These are phyloP conservation scores for Nothocercus julius DNA, from an alignment of 2,113 vertebrate genomes.

Conservation along the genomic window DNA sequence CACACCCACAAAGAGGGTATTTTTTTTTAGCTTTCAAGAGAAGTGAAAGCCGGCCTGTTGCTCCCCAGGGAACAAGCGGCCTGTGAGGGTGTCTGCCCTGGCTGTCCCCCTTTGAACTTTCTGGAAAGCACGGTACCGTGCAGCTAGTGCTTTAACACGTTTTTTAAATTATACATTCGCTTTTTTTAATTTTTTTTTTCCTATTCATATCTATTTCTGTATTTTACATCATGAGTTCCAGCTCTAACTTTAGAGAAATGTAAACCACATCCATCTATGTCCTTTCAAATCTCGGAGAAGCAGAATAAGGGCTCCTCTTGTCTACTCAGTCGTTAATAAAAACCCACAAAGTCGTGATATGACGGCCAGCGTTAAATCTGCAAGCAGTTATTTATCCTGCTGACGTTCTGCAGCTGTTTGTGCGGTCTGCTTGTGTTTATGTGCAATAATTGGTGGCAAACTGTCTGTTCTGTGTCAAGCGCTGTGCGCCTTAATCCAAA, in stretches of 20 bases:
- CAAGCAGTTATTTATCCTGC: neutral
- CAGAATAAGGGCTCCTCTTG: slow-evolving; percentile 3
- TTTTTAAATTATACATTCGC: slow-evolving; percentile 6
- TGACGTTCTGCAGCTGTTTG: neutral
- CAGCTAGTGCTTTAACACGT: neutral
- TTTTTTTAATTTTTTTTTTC: neutral
- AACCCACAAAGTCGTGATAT: neutral
- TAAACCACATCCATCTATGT: neutral
- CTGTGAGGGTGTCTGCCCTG: neutral
- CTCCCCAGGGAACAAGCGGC: neutral
- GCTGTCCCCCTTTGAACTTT: neutral
- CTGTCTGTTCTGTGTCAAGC: neutral
- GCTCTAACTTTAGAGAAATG: slow-evolving; percentile 42
- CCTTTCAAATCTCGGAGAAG: neutral
- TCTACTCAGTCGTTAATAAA: slow-evolving; percentile 20
- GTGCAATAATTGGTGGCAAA: slow-evolving; percentile 19
- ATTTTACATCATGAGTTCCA: slow-evolving; percentile 5
- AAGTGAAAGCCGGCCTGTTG: rapidly evolving
- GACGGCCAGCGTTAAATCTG: slow-evolving; percentile 27
- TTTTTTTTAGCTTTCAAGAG: neutral
- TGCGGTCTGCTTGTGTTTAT: neutral
- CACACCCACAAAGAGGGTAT: too few relatives aligned
- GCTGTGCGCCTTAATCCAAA: rapidly evolving
- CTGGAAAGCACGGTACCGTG: rapidly evolving
- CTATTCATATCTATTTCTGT: slow-evolving; percentile 22